These are phyloP conservation scores for Zele albiditarsus DNA, from an alignment of 2,888 invertebrate species.

Conservation along the genomic window DNA sequence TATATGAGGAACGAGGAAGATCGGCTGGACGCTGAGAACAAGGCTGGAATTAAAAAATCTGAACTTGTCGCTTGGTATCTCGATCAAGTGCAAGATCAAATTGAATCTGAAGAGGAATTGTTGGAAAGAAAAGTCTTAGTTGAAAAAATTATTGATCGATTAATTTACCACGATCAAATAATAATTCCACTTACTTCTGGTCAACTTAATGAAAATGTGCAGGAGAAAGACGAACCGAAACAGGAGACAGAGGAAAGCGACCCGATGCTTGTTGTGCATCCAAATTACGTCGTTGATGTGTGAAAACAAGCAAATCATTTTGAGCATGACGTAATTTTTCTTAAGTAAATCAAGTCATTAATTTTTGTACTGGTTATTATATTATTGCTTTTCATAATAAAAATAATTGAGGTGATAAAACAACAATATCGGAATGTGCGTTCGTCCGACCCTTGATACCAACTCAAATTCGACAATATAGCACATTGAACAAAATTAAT, in stretches of 20 bases:
- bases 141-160: slow-evolving; percentile 94
- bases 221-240: slow-evolving; percentile 66
- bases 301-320: not conserved
- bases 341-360: too few relatives aligned
- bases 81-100: slow-evolving; percentile 87
- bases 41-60: slow-evolving; percentile 83
- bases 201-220: slow-evolving; percentile 74
- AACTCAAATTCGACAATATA: too few relatives aligned
- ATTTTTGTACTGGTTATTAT: too few relatives aligned
- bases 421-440: too few relatives aligned
- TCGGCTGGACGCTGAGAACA: slow-evolving; percentile 77
- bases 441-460: too few relatives aligned
- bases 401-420: too few relatives aligned
- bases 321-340: too few relatives aligned
- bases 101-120: slow-evolving; percentile 93
- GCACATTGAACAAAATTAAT: too few relatives aligned
- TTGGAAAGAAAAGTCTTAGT: slow-evolving; percentile 90
- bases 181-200: slow-evolving; percentile 83
- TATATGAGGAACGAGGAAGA: slow-evolving; percentile 91
- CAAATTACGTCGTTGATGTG: slow-evolving; percentile 90
- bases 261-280: slow-evolving; percentile 94
- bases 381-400: too few relatives aligned
- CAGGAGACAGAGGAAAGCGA: slow-evolving; percentile 79
- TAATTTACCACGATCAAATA: slow-evolving; percentile 89
- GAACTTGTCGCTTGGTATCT: slow-evolving; percentile 96